These are phyloP conservation scores for Lycia hirtaria DNA, from an alignment of 2,888 invertebrate species.

Conservation along the genomic window DNA sequence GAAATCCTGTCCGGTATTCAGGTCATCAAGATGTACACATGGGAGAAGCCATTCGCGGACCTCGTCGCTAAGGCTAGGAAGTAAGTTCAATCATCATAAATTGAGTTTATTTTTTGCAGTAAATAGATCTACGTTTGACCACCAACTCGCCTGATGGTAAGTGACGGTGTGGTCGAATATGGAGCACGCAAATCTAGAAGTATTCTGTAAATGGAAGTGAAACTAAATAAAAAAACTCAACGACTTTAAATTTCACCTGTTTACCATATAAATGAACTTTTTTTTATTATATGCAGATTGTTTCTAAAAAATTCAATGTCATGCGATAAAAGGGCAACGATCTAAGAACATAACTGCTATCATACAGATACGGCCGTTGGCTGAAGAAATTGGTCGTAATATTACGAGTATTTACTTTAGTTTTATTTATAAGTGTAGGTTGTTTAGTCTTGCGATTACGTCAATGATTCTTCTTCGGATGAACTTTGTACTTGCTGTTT, in stretches of 20 bases:
- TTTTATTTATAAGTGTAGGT: conserved; percentile 7
- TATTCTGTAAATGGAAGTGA: too few species aligned
- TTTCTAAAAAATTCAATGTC: conserved; percentile 24
- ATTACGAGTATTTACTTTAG: not conserved
- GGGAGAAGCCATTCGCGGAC: conserved; percentile 93
- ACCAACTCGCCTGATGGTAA: too few species aligned
- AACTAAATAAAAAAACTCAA: too few species aligned
- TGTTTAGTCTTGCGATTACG: conserved; percentile 11
- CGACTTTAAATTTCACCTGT: too few species aligned
- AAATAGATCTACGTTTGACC: too few species aligned
- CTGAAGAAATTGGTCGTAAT: conserved; percentile 9
- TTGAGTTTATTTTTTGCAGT: too few species aligned
- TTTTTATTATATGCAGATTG: too few species aligned
- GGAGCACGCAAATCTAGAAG: too few species aligned
- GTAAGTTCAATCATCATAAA: too few species aligned
- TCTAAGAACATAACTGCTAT: conserved; percentile 5
- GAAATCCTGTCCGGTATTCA: conserved; percentile 93
- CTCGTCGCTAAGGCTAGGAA: conserved; percentile 89
- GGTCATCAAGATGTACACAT: conserved; percentile 96
- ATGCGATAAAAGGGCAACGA: conserved; percentile 21
- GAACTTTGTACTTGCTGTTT: too few species aligned
- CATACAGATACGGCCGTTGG: not conserved
- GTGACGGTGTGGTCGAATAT: too few species aligned
- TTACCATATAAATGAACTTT: too few species aligned
- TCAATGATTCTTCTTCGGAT: not conserved